A percentile compares a stretch with the other conserved stretches of the same genome.
These are phyloP conservation scores for Ctenosaura bakeri DNA, from an alignment of 2,797 vertebrate genomes.

Conservation along the genomic window DNA sequence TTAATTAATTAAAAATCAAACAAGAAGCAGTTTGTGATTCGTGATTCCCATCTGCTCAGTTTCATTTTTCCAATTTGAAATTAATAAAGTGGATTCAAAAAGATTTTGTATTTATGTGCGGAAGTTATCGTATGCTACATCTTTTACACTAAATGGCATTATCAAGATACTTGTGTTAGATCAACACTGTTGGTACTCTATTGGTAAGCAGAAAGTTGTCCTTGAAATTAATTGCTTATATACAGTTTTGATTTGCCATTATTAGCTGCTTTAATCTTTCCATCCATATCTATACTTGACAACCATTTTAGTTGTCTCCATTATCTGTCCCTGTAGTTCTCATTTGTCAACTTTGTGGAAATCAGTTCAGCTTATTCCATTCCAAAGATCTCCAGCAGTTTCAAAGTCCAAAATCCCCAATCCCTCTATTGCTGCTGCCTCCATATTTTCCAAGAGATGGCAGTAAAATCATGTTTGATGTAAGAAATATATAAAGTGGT, in stretches of 20 bases:
- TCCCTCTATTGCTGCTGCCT: conserved; percentile 35
- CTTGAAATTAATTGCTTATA: background rate
- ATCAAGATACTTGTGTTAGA: background rate
- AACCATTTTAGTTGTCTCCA: background rate
- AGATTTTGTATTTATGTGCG: background rate
- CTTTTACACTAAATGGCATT: background rate
- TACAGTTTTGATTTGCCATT: background rate
- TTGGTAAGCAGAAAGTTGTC: background rate
- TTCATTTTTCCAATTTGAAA: background rate
- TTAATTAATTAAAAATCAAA: background rate
- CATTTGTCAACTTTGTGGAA: background rate
- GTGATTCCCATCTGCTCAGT: background rate
- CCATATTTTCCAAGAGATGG: conserved; percentile 72
- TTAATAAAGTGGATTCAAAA: background rate
- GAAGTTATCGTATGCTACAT: too few relatives aligned
- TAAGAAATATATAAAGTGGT: rapidly evolving
- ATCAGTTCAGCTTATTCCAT: background rate
- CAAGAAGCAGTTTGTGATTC: background rate
- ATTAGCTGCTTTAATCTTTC: background rate
- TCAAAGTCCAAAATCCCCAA: background rate
- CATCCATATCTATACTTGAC: too few relatives aligned
- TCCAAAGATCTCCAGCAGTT: background rate
- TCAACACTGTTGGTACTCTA: background rate
- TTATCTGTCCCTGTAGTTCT: background rate
- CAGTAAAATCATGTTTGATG: conserved; percentile 58